phyloP scores from a whole-genome alignment of 2,888 invertebrate genomes.

The Orchestes rusci region DNA sequence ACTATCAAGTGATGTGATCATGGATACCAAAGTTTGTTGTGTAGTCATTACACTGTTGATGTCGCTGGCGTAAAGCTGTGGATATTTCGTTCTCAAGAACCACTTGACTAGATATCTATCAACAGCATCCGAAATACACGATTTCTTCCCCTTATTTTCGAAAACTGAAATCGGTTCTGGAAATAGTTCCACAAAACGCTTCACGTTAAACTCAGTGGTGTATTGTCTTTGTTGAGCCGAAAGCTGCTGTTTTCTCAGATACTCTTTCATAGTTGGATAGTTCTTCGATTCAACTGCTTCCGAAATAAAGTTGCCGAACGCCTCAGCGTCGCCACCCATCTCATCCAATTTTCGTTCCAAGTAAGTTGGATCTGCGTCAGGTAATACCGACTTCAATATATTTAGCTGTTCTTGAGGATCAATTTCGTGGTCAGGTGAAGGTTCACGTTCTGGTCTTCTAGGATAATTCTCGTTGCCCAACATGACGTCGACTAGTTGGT shows the following conservation, averaged over 20 bases:
- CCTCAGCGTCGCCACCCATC: slow-evolving; percentile 26
- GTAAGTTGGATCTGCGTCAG: slow-evolving; percentile 36
- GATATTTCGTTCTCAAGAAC: slow-evolving; percentile 28
- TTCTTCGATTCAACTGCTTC: slow-evolving; percentile 28
- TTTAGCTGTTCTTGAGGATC: slow-evolving; percentile 33
- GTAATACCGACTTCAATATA: slow-evolving; percentile 32
- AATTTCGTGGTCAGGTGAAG: slow-evolving; percentile 22
- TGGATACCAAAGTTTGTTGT: no score
- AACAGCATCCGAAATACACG: no score
- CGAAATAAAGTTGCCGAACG: slow-evolving; percentile 29
- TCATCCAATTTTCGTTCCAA: slow-evolving; percentile 28
- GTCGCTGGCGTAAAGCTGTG: slow-evolving; percentile 18
- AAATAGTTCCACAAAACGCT: slow-evolving; percentile 43
- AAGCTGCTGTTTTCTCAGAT: slow-evolving; percentile 13
- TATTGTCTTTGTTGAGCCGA: slow-evolving; percentile 43
- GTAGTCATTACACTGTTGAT: slow-evolving; percentile 16
- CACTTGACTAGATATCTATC: no score
- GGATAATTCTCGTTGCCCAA: slow-evolving; percentile 31
- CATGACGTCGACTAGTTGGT: slow-evolving; percentile 27
- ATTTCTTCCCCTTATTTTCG: slow-evolving; percentile 26
- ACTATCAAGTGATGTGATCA: no score
- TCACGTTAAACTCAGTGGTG: slow-evolving; percentile 41
- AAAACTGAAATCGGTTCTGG: slow-evolving; percentile 41
- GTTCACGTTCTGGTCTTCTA: slow-evolving; percentile 25
- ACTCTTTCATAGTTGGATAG: slow-evolving; percentile 36